These are phyloP conservation scores for Brienomyrus brachyistius DNA, from an alignment of 2,113 vertebrate species.

Conservation along the genomic window DNA sequence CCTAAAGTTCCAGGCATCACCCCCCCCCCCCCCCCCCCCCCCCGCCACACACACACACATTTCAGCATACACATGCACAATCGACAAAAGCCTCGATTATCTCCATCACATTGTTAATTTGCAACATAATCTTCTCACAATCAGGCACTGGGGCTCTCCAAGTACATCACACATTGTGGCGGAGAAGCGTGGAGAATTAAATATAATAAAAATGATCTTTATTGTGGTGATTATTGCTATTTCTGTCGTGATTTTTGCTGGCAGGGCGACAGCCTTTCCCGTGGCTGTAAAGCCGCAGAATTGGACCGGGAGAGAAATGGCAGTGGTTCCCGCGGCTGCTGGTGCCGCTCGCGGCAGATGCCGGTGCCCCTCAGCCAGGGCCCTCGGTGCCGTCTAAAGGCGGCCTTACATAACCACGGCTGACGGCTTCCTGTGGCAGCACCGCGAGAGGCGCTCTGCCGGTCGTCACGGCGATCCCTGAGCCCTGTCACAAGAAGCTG, in stretches of 20 bases:
- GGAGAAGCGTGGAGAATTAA: background rate
- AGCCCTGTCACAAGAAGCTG: background rate
- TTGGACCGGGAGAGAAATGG: background rate
- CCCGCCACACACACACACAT: background rate
- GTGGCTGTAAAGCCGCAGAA: background rate
- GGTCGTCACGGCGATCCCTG: background rate
- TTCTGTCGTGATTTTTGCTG: background rate
- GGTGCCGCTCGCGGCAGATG: background rate
- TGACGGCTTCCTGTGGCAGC: background rate
- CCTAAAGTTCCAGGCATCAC: background rate
- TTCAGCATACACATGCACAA: background rate
- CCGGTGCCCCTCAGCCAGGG: background rate
- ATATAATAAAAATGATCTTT: constrained; percentile 8
- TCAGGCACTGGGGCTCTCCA: background rate
- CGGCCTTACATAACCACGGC: background rate
- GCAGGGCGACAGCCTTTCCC: background rate
- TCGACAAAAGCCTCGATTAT: background rate
- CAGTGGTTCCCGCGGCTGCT: background rate
- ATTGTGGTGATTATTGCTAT: background rate
- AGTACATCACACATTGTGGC: background rate
- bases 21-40: background rate
- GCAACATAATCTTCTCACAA: background rate
- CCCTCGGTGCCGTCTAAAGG: background rate
- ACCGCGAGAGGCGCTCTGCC: background rate
- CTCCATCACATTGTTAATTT: background rate